phyloP scores from a whole-genome alignment of 2,888 invertebrate genomes.

The Chromoteleia sp. region DNA sequence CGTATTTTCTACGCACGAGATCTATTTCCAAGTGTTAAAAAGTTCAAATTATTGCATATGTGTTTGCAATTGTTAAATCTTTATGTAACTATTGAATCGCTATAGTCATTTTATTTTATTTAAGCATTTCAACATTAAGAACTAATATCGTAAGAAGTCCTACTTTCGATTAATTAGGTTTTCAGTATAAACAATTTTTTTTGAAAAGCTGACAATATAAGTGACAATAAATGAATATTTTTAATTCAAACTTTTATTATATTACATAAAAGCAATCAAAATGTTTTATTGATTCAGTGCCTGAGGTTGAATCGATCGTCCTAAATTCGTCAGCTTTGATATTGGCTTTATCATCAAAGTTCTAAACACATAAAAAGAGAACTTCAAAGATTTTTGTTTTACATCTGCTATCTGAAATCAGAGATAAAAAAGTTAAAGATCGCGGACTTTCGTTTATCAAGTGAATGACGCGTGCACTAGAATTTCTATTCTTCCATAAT shows the following conservation, averaged over 20 bases:
- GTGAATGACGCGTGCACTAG: not conserved
- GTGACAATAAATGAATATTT: not conserved
- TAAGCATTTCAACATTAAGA: too few species aligned
- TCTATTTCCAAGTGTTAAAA: too few species aligned
- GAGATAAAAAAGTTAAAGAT: slow-evolving; percentile 1
- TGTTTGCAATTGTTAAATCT: too few species aligned
- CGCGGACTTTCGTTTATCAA: not conserved
- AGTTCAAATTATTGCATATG: too few species aligned
- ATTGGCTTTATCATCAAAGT: slow-evolving; percentile 13
- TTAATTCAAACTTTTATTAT: slow-evolving; percentile 3
- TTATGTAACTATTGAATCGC: too few species aligned
- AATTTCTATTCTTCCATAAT: slow-evolving; percentile 1
- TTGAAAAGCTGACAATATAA: too few species aligned
- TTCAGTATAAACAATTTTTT: too few species aligned
- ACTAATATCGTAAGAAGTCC: too few species aligned
- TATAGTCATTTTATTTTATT: too few species aligned
- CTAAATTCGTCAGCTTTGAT: slow-evolving; percentile 7
- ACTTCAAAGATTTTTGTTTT: not conserved
- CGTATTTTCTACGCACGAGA: not conserved
- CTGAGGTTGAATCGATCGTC: not conserved
- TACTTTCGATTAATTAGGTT: too few species aligned
- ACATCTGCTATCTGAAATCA: slow-evolving; percentile 2
- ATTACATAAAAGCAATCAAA: not conserved
- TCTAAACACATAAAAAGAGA: slow-evolving; percentile 8
- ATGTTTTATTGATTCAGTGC: not conserved